Base-by-base conservation (phyloP, 2,113 vertebrate genomes). In the Pachycephala philippinensis region DNA sequence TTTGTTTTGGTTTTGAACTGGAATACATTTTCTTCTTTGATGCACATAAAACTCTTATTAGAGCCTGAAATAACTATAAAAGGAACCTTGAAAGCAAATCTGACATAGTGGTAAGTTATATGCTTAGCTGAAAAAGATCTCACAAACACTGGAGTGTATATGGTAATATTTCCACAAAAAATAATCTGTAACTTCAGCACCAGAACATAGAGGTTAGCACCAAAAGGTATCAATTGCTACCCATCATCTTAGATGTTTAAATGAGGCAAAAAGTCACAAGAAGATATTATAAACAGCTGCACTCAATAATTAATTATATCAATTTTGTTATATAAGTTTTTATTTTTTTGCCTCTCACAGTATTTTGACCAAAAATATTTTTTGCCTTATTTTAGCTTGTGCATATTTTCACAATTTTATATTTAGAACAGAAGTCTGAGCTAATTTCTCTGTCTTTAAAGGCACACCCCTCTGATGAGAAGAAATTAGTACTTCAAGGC, bases 181-280 rank as follows among this genome's bases (percentile, higher is more conserved):
- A 59, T 12, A 69, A 69, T 37, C 35, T 81, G 30, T 66, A 94
- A 80, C 50, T 80, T 91, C 93, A 97, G 95, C 96, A 97, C 95
- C 95, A 89, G 66, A 83, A 93, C 17, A 76, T 10, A 79, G 7
- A 96, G 69, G 28, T 93, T 97, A 97, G 95, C 95, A 97, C 96
- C 96, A 96, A 76, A 95, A 85, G 15, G 28, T 84, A 93, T 86
- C 57, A 68, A 77, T 44, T 89, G 33, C 42, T 81, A 69, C 72
- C 22, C 52, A 77, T 81, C 56, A 83, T 30, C 35, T 83, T 40
- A 71, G 49, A 72, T 56, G 19, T 82, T 75, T 59, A 87, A 92
- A 90, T 71, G 63, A 96, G 65, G 53, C 69, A 74, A 93, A 96
- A 93, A 70, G 21, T 35, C 64, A 74, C 60, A 87, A 91, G 57